Conservation (phyloP, 1,140 invertebrate species). For the Drosophila yakuba region DNA sequence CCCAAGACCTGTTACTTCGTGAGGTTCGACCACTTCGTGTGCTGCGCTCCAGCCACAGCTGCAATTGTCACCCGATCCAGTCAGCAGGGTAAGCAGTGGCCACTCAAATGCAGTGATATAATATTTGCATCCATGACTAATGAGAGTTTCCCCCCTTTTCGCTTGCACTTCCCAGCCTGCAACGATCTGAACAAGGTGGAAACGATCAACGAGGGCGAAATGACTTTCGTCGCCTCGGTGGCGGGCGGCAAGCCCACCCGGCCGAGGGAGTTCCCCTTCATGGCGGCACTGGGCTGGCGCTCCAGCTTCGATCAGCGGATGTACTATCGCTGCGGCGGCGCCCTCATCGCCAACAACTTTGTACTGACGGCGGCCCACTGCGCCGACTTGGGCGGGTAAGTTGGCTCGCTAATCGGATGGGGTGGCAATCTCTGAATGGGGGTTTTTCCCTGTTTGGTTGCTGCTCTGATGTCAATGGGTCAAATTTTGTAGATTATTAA, state of each 20-base stretch:
- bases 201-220: conserved; percentile 12
- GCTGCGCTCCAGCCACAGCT: conserved; percentile 40
- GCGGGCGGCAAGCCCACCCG: conserved; percentile 82
- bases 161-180: conserved; percentile 33
- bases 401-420: neutral
- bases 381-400: conserved; percentile 68
- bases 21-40: conserved; percentile 76
- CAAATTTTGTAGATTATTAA: neutral
- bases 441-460: neutral
- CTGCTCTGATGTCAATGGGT: neutral
- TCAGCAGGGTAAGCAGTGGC: conserved; percentile 33
- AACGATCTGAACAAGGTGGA: conserved; percentile 17
- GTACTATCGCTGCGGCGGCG: conserved; percentile 79
- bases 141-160: neutral
- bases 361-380: conserved; percentile 84
- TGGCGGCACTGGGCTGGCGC: conserved; percentile 84
- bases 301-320: conserved; percentile 54
- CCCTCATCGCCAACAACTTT: conserved; percentile 69
- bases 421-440: neutral
- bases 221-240: conserved; percentile 44
- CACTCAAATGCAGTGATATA: too few species aligned
- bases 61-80: conserved; percentile 36
- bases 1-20: conserved; percentile 80
- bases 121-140: conserved; percentile 13
- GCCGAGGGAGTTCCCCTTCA: conserved; percentile 85